phyloP scores from a whole-genome alignment of 2,888 invertebrate genomes.

The Eristalinus aeneus region DNA sequence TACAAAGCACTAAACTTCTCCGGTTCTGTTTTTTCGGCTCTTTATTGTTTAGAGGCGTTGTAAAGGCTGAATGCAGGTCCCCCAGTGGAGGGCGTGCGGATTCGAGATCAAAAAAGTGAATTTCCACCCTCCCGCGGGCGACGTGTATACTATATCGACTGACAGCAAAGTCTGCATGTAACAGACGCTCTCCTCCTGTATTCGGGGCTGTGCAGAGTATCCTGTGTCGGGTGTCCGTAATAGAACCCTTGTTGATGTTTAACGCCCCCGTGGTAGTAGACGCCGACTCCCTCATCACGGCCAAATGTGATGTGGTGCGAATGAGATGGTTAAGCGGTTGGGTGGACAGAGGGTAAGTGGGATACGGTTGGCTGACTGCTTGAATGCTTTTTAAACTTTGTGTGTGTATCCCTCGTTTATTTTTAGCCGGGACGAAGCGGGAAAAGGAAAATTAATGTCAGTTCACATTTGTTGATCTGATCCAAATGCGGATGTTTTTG shows the following conservation, averaged over 20 bases:
- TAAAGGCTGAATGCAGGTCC: conserved; percentile 40
- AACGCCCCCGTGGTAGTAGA: conserved; percentile 5
- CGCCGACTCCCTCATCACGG: not conserved
- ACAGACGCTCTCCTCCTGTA: not conserved
- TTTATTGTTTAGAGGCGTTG: conserved; percentile 49
- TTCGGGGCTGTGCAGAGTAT: not conserved
- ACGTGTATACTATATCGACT: not conserved
- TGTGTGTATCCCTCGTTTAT: conserved; percentile 11
- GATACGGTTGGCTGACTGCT: conserved; percentile 27
- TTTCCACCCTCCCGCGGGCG: not conserved
- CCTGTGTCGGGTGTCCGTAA: not conserved
- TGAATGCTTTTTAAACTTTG: conserved; percentile 55
- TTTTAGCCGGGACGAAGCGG: not conserved
- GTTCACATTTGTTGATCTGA: conserved; percentile 64
- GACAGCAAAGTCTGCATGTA: conserved; percentile 6
- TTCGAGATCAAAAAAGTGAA: conserved; percentile 19
- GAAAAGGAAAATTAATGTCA: conserved; percentile 61
- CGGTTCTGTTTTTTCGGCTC: conserved; percentile 23
- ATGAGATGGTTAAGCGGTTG: conserved; percentile 57
- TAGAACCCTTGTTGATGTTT: conserved; percentile 35
- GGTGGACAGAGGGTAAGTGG: conserved; percentile 24
- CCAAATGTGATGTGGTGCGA: conserved; percentile 56
- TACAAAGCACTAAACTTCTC: conserved; percentile 18
- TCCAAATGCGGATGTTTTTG: conserved; percentile 57
- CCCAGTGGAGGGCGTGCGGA: not conserved